Conservation (phyloP, 2,113 vertebrate species). For the Opisthocomus hoazin region DNA sequence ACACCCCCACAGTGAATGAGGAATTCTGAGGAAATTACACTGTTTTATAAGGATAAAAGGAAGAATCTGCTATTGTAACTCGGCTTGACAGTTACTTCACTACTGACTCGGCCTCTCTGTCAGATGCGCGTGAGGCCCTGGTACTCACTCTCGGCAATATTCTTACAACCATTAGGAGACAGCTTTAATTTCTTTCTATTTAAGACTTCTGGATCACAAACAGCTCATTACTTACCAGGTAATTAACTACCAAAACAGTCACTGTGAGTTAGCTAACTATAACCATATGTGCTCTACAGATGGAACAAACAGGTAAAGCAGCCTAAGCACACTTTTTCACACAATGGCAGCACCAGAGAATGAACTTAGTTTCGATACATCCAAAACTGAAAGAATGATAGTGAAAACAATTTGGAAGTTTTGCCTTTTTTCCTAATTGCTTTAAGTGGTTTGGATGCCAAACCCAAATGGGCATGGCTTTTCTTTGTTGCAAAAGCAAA, state of each 20-base stretch:
- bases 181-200: background rate
- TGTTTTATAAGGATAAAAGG: background rate
- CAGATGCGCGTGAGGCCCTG: background rate
- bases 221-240: background rate
- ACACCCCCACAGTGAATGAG: background rate
- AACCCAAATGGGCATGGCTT: accelerated
- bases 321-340: background rate
- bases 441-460: background rate
- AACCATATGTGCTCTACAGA: background rate
- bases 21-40: background rate
- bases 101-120: accelerated
- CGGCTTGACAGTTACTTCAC: background rate
- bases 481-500: background rate
- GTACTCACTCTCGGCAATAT: background rate
- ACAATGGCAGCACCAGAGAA: background rate
- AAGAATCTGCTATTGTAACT: background rate
- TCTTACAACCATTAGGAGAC: background rate
- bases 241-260: background rate
- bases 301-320: background rate
- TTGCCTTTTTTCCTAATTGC: background rate
- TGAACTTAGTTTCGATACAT: accelerated
- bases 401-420: background rate
- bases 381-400: background rate
- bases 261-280: background rate
- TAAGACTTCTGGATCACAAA: background rate